phyloP scores from a whole-genome alignment of 2,888 invertebrate genomes.

The Ypsolopha sequella region DNA sequence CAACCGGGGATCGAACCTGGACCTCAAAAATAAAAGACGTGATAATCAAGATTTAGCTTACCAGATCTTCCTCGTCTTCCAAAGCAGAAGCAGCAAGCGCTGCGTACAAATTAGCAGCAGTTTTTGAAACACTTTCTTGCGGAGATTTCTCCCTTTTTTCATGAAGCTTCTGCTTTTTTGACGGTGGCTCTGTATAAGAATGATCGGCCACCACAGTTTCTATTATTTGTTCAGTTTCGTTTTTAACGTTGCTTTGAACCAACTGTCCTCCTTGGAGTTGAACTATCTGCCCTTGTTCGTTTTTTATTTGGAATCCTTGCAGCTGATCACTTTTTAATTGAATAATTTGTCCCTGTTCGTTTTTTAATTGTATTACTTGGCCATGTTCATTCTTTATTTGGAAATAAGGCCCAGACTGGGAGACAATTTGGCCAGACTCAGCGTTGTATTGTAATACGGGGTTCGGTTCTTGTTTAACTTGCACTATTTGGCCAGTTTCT shows the following conservation, averaged over 20 bases:
- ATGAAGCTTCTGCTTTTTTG: slow-evolving; percentile 46
- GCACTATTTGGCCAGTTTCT: slow-evolving; percentile 59
- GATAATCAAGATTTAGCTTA: slow-evolving; percentile 17
- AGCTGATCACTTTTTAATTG: slow-evolving; percentile 52
- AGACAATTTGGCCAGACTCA: slow-evolving; percentile 21
- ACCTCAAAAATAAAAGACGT: too few relatives aligned
- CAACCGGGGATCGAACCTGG: too few relatives aligned
- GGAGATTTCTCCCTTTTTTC: slow-evolving; percentile 28
- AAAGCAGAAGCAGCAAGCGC: slow-evolving; percentile 87
- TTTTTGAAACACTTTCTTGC: slow-evolving; percentile 79
- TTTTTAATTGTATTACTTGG: slow-evolving; percentile 54
- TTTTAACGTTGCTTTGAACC: slow-evolving; percentile 1
- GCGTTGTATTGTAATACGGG: slow-evolving; percentile 44
- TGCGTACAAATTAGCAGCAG: slow-evolving; percentile 88
- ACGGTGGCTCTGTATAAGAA: slow-evolving; percentile 51
- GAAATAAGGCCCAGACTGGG: slow-evolving; percentile 41
- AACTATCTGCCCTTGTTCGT: slow-evolving; percentile 41
- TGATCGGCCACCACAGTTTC: slow-evolving; percentile 44
- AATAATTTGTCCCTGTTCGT: slow-evolving; percentile 39
- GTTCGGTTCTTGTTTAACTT: slow-evolving; percentile 45
- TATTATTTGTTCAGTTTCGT: slow-evolving; percentile 19
- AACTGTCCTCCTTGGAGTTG: slow-evolving; percentile 14
- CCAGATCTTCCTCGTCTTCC: slow-evolving; percentile 81
- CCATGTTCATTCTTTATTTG: slow-evolving; percentile 62
- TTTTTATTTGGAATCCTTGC: slow-evolving; percentile 40